Conservation (phyloP, 2,888 invertebrate species). For the Melikaiella ostensackeni region DNA sequence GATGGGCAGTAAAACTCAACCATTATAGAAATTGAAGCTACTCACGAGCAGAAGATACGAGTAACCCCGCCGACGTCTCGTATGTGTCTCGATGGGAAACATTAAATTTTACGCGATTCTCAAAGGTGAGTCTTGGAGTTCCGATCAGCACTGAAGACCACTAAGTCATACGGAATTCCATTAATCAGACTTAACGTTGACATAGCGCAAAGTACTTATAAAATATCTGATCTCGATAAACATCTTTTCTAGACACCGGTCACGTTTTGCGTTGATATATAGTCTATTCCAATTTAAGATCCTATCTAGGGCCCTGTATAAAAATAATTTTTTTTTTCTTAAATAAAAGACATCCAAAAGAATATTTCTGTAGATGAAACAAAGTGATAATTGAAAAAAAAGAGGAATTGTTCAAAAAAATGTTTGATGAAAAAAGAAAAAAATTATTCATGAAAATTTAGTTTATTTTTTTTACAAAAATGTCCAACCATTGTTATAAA, state of each 20-base stretch:
- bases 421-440: too few species aligned
- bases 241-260: background rate
- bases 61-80: conserved; percentile 38
- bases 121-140: conserved; percentile 41
- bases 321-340: too few species aligned
- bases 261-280: background rate
- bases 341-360: too few species aligned
- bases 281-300: too few species aligned
- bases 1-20: conserved; percentile 38
- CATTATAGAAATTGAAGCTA: conserved; percentile 39
- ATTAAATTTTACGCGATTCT: conserved; percentile 55
- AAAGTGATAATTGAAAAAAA: too few species aligned
- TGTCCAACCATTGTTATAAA: too few species aligned
- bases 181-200: conserved; percentile 13
- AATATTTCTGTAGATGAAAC: too few species aligned
- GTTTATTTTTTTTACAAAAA: too few species aligned
- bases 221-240: conserved; percentile 1
- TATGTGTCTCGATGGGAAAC: conserved; percentile 43
- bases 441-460: too few species aligned
- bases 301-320: too few species aligned
- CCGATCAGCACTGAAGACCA: conserved; percentile 19
- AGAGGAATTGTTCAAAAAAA: too few species aligned
- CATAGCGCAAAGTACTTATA: conserved; percentile 4
- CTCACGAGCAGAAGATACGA: conserved; percentile 27
- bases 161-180: conserved; percentile 19